phyloP scores from a whole-genome alignment of 2,888 invertebrate species.

The Hypolimnas misippus region DNA sequence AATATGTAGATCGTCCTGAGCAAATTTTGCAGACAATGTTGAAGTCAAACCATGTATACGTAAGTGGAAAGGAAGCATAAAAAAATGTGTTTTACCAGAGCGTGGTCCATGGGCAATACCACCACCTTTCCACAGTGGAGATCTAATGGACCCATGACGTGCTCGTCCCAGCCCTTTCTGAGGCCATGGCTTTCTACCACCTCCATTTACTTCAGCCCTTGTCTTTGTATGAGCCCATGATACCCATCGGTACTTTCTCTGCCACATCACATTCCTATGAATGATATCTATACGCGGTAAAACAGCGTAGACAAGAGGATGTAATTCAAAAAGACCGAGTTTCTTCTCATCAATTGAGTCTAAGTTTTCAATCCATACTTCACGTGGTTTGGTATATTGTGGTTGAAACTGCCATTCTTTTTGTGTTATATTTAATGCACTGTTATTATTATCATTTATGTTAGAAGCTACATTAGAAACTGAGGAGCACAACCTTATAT shows the following conservation, averaged over 20 bases:
- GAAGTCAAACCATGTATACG: constrained; percentile 92
- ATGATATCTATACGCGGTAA: constrained; percentile 94
- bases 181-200: constrained; percentile 97
- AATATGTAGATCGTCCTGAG: constrained; percentile 97
- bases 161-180: constrained; percentile 97
- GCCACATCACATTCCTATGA: constrained; percentile 94
- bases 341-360: constrained; percentile 90
- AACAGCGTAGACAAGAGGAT: constrained; percentile 93
- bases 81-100: constrained; percentile 95
- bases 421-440: constrained; percentile 59
- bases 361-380: constrained; percentile 94
- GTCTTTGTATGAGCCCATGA: constrained; percentile 91
- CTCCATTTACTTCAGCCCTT: constrained; percentile 93
- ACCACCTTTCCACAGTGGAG: constrained; percentile 93
- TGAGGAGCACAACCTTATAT: constrained; percentile 60
- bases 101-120: constrained; percentile 96
- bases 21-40: constrained; percentile 94
- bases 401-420: constrained; percentile 80
- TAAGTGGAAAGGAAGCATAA: constrained; percentile 93
- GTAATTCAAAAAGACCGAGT: constrained; percentile 93
- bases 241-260: constrained; percentile 91
- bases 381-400: constrained; percentile 85
- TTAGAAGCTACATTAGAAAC: constrained; percentile 42
- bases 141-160: constrained; percentile 95
- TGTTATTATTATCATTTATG: constrained; percentile 43